phyloP scores from a whole-genome alignment of 2,888 invertebrate genomes.

The Hyles lineata region DNA sequence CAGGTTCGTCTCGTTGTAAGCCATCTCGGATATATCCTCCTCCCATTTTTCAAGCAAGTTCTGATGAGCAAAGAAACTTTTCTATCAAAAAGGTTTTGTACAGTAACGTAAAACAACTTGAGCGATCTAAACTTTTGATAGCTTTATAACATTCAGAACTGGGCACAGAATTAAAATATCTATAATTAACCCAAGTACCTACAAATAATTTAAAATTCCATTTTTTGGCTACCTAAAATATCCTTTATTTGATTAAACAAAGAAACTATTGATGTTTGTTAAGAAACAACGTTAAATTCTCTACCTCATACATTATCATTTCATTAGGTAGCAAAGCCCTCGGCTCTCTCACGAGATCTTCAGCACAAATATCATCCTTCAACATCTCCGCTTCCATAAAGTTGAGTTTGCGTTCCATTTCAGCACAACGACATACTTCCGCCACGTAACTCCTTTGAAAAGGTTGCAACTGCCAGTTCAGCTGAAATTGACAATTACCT shows the following conservation, averaged over 20 bases:
- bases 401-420: constrained; percentile 92
- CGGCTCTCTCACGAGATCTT: constrained; percentile 86
- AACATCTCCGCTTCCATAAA: constrained; percentile 91
- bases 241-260: too few relatives aligned
- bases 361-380: constrained; percentile 88
- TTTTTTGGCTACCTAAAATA: too few relatives aligned
- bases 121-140: too few relatives aligned
- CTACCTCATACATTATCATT: constrained; percentile 91
- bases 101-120: too few relatives aligned
- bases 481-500: constrained; percentile 48
- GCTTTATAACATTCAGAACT: too few relatives aligned
- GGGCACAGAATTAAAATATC: too few relatives aligned
- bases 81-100: too few relatives aligned
- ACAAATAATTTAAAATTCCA: too few relatives aligned
- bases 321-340: constrained; percentile 88
- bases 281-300: background rate
- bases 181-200: too few relatives aligned
- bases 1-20: background rate
- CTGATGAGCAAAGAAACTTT: background rate
- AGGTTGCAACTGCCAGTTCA: constrained; percentile 86
- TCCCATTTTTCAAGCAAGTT: constrained; percentile 19
- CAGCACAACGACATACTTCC: constrained; percentile 93
- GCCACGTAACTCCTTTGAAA: constrained; percentile 93
- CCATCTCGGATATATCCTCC: constrained; percentile 15
- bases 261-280: background rate